phyloP scores from a whole-genome alignment of 2,797 vertebrate genomes.

The Karalla daura region DNA sequence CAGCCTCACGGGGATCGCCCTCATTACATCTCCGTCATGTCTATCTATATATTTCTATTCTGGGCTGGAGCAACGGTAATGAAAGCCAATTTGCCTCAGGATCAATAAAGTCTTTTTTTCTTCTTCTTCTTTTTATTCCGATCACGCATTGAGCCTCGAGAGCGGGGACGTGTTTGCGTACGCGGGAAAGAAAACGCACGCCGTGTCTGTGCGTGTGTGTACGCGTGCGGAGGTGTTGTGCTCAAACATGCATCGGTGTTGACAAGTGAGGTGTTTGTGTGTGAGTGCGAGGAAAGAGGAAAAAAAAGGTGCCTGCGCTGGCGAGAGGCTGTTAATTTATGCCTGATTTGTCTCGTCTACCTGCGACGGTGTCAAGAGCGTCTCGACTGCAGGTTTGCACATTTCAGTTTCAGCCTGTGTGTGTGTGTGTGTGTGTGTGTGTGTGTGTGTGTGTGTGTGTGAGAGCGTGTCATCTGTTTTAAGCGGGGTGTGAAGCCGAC shows the following conservation, averaged over 20 bases:
- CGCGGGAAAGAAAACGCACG: constrained; percentile 16
- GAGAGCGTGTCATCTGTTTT: constrained; percentile 25
- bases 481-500: constrained; percentile 54
- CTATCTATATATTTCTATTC: too few relatives aligned
- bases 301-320: background rate
- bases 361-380: constrained; percentile 29
- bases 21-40: too few relatives aligned
- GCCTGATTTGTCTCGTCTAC: constrained; percentile 19
- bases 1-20: too few relatives aligned
- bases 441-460: constrained; percentile 1
- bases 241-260: constrained; percentile 20
- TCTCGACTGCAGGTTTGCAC: constrained; percentile 32
- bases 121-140: too few relatives aligned
- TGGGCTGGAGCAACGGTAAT: too few relatives aligned
- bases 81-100: too few relatives aligned
- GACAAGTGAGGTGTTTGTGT: constrained; percentile 10
- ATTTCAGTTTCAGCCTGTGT: constrained; percentile 7
- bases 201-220: constrained; percentile 8
- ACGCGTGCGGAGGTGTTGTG: constrained; percentile 26
- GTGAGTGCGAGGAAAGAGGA: background rate
- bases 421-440: constrained; percentile 12
- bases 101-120: too few relatives aligned
- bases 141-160: too few relatives aligned
- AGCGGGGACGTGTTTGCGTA: constrained; percentile 30
- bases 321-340: constrained; percentile 49